Percentiles rank a stretch among this genome's conserved stretches.
Conservation (phyloP, 2,888 invertebrate genomes). For the Polyploca ridens region DNA sequence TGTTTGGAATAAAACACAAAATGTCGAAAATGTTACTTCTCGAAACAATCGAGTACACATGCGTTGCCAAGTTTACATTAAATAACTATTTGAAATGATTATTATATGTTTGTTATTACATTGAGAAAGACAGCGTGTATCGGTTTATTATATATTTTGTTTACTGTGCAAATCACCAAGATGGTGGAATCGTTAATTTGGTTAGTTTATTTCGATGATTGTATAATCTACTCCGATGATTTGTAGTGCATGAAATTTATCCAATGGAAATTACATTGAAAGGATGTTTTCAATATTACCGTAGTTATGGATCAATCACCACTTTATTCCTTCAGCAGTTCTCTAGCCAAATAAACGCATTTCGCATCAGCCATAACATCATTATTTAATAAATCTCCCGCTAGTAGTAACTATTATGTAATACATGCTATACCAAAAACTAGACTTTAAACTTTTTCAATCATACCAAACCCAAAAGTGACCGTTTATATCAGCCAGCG, state of each 20-base stretch:
- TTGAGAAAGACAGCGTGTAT: background rate
- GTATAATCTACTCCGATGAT: background rate
- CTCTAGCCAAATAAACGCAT: background rate
- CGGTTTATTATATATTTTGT: constrained; percentile 4
- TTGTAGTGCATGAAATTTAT: background rate
- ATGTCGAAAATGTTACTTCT: constrained; percentile 26
- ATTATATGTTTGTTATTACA: constrained; percentile 16
- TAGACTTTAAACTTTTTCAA: constrained; percentile 1
- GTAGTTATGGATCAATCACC: background rate
- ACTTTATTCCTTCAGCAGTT: background rate
- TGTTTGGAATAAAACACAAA: constrained; percentile 36
- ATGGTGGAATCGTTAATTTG: background rate
- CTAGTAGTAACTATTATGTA: background rate
- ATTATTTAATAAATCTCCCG: background rate
- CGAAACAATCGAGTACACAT: constrained; percentile 20
- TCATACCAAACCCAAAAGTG: background rate
- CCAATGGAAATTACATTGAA: background rate
- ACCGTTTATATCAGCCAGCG: background rate
- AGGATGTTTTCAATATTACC: background rate
- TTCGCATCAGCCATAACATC: background rate
- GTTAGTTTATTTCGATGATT: constrained; percentile 1
- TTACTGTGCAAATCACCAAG: background rate
- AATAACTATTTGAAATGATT: constrained; percentile 40
- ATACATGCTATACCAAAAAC: background rate
- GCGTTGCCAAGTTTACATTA: constrained; percentile 55